Percentiles rank a stretch among this genome's conserved stretches.
Evolutionary conservation across 1,140 invertebrate species (phyloP).

Genomic region (Brachionus angularis): DNA sequence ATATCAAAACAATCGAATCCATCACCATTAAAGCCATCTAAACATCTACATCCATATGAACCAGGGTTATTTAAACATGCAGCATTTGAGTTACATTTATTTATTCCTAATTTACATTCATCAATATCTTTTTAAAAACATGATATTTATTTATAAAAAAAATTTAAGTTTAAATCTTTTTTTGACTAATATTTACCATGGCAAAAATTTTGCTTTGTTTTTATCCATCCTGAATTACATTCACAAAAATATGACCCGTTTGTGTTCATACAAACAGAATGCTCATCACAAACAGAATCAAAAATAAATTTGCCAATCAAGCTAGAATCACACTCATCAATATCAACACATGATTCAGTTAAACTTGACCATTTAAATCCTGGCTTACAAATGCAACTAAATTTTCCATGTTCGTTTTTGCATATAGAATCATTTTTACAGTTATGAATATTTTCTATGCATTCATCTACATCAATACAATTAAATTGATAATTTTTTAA

Average conservation of each 20-base stretch:
- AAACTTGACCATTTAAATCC: slow-evolving; percentile 17
- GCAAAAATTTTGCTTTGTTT: neutral
- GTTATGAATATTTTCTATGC: slow-evolving; percentile 8
- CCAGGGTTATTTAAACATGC: slow-evolving; percentile 17
- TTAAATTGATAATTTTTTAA: neutral
- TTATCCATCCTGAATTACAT: slow-evolving; percentile 23
- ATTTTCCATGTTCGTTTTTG: slow-evolving; percentile 4
- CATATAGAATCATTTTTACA: slow-evolving; percentile 16
- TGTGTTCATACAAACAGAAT: slow-evolving; percentile 30
- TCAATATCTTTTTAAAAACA: slow-evolving; percentile 18
- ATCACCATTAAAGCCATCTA: slow-evolving; percentile 17
- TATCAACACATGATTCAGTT: neutral
- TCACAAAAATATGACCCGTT: slow-evolving; percentile 18
- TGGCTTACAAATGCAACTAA: slow-evolving; percentile 18
- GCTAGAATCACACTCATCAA: slow-evolving; percentile 17
- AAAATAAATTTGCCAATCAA: no score
- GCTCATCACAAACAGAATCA: neutral
- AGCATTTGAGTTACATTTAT: neutral
- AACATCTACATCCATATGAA: slow-evolving; percentile 29
- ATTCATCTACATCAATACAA: slow-evolving; percentile 43
- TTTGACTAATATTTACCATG: neutral
- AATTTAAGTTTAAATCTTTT: neutral
- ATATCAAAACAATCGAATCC: slow-evolving; percentile 31
- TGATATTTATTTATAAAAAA: neutral
- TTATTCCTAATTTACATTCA: slow-evolving; percentile 3